Conservation (phyloP, 2,888 invertebrate genomes). For the Himalopsyche kuldschensis region DNA sequence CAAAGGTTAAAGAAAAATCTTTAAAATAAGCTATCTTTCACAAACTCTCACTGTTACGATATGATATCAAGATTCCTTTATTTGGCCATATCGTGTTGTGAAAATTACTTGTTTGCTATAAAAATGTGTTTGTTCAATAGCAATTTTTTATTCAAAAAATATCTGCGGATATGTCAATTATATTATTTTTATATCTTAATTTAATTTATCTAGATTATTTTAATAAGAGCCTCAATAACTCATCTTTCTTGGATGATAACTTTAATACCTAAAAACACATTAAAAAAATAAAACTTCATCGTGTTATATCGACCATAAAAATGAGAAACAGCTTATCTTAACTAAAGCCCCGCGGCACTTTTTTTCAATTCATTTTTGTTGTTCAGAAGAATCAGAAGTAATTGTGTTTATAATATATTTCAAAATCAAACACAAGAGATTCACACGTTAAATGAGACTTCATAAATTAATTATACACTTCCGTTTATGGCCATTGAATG, state of each 20-base stretch:
- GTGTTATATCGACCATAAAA: background rate
- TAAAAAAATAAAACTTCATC: background rate
- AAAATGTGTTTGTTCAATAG: too few relatives aligned
- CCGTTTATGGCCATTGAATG: slow-evolving; percentile 18
- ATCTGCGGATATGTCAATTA: too few relatives aligned
- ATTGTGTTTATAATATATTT: background rate
- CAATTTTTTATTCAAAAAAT: too few relatives aligned
- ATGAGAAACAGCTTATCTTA: background rate
- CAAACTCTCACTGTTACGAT: too few relatives aligned
- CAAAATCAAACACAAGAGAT: slow-evolving; percentile 14
- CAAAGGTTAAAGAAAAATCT: too few relatives aligned
- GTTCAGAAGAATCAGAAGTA: background rate
- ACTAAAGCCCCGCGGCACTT: background rate
- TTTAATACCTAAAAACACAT: background rate
- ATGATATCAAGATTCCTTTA: too few relatives aligned
- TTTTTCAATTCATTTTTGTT: background rate
- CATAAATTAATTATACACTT: slow-evolving; percentile 31
- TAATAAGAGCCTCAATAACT: background rate
- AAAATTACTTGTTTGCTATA: too few relatives aligned
- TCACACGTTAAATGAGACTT: slow-evolving; percentile 23
- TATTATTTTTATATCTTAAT: too few relatives aligned
- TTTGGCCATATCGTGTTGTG: too few relatives aligned
- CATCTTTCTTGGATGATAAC: background rate
- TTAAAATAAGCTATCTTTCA: too few relatives aligned
- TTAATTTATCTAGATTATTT: too few relatives aligned